Evolutionary conservation across 2,888 invertebrate genomes (phyloP), one percentile per base, ranked within the genome.

Genomic region (Apodemia hepburni): DNA sequence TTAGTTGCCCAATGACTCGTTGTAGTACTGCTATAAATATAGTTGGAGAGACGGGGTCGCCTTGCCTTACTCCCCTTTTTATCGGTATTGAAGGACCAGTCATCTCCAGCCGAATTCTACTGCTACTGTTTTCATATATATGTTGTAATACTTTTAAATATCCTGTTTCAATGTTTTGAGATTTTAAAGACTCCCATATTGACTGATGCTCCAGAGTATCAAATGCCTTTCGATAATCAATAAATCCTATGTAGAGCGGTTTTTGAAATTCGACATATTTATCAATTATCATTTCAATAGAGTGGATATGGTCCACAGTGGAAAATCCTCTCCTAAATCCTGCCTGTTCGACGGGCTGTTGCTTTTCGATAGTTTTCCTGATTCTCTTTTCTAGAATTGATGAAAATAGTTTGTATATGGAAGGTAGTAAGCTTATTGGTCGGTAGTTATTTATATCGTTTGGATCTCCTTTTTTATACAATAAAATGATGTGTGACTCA

Each of bases 261-360:
- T 38, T 58, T 29, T 33, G 58, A 76, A 62, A 58, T 11, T 62
- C 62, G 29, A 11, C 35, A 58, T 64, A 58, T 35, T 64, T 63
- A 4, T 61, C 60, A 8, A 60, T 58, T 7, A 63, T n/a, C 38
- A 60, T 15, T 49, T 63, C 60, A 12, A 63, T 22, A 15, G 58
- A 29, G 18, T 63, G 60, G 15, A 61, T 63, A 22, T 63, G 63
- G 45, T 60, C 63, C 33, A 60, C 57, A 8, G 63, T 63, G 0
- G 59, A 15, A 7, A n/a, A 47, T n/a, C 47, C 47, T 47, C 47
- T 47, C n/a, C 47, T 47, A 17, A 47, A 47, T 15, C 47, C 47
- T 47, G 47, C n/a, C 17, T 47, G 47, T 7, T 47, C 47, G 6
- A 47, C 47, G 9, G n/a, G 47, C 5, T 58, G 33, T 11, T 58